Evolutionary conservation across 35 echinoderm and acorn worm genomes (phyloP).

Genomic region (Lytechinus pictus): DNA sequence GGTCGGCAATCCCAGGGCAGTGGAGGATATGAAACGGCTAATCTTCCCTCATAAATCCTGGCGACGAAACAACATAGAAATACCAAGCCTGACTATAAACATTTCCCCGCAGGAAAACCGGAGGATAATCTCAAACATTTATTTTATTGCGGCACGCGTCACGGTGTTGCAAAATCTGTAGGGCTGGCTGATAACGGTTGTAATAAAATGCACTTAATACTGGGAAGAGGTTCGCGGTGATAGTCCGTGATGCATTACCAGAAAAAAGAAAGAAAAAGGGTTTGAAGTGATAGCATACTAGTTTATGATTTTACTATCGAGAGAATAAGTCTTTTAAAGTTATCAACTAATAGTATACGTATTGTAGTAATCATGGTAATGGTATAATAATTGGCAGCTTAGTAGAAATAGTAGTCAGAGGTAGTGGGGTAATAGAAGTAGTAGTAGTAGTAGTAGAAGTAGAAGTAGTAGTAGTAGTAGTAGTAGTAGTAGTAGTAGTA

Average conservation of each 20-base stretch:
- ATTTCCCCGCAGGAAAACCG: background rate
- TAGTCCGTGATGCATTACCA: background rate
- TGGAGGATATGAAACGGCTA: background rate
- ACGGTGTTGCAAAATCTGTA: background rate
- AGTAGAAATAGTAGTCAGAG: too few species aligned
- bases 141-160: background rate
- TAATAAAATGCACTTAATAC: background rate
- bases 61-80: background rate
- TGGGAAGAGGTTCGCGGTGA: background rate
- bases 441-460: too few species aligned
- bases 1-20: background rate
- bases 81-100: background rate
- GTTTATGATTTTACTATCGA: background rate
- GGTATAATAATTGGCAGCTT: too few species aligned
- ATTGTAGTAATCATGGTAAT: too few species aligned
- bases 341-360: too few species aligned
- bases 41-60: conserved; percentile 3
- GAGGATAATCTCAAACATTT: background rate
- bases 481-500: background rate
- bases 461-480: background rate
- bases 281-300: background rate
- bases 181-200: background rate
- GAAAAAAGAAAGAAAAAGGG: background rate
- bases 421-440: too few species aligned
- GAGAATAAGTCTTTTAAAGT: too few species aligned